Base-by-base conservation (phyloP, 2,888 invertebrate species). In the Eristalis intricaria region DNA sequence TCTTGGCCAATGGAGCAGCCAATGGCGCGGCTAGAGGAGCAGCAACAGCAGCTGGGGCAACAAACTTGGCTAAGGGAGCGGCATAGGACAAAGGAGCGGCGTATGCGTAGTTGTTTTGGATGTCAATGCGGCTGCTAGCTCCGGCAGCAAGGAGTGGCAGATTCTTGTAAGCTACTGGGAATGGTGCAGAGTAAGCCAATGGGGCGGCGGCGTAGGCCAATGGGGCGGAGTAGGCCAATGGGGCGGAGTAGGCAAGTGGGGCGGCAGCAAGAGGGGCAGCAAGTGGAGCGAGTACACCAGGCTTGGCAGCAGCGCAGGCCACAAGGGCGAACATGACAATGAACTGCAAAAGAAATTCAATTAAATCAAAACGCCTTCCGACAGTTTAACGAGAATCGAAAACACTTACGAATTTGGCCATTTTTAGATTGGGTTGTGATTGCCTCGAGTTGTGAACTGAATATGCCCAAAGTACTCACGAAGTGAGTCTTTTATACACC, bases 71-170 rank as follows among this genome's bases (percentile, higher is more conserved):
- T 50, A 84, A 69, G 95, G 13, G 95, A 95, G 92, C 95, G 95
- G 84, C 75, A 89, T 94, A 94, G 0, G 95, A 95, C 0, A 95
- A 95, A 40, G 13, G 95, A 95, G 92, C 95, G 95, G 82, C 77
- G 89, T 94, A 80, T n/a, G 75, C 89, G 71, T 89, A 85, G 68
- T 88, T 89, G 68, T 89, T 87, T 19, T 88, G 86, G 15, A 89
- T 84, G 61, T 89, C 85, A 23, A 89, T 85, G 40, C 87, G 89
- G 22, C 89, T 84, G 63, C 88, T 87, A 32, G 84, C 87, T n/a
- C 75, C 68, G 2, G 87, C 11, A 38, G 87, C 87, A 8, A 76
- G 66, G 4, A 84, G 80, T 23, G 87, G 83, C 61, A 83, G 75
- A 65, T 76, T 83, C 19, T 22, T 23, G 32, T 82, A 86, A 8